These are phyloP conservation scores for Aphis craccivora DNA, from an alignment of 1,140 invertebrate genomes.

Conservation along the genomic window DNA sequence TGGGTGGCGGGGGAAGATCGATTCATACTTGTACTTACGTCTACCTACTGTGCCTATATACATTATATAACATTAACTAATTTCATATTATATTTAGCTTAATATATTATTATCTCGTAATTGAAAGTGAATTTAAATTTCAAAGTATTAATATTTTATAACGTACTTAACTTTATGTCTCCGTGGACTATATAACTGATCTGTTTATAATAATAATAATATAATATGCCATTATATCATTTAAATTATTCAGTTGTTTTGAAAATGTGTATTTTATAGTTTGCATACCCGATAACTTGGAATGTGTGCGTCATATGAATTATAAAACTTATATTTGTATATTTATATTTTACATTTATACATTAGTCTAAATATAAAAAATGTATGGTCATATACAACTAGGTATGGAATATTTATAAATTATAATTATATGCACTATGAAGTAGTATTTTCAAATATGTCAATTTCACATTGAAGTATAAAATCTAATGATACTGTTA, in stretches of 20 bases:
- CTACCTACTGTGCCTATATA: too few species aligned
- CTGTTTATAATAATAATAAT: background rate
- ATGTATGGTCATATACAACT: background rate
- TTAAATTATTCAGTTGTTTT: slow-evolving; percentile 8
- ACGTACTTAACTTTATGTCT: background rate
- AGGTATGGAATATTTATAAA: background rate
- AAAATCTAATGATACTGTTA: background rate
- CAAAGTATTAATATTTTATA: background rate
- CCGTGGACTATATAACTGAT: background rate
- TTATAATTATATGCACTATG: background rate
- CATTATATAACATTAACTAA: background rate
- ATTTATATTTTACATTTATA: slow-evolving; percentile 1
- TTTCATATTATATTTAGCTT: background rate
- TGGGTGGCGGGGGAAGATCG: too few species aligned
- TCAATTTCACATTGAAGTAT: background rate
- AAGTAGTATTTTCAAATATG: background rate
- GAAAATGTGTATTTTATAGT: background rate
- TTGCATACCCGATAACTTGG: background rate
- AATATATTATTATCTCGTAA: background rate
- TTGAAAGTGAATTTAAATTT: background rate
- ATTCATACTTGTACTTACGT: background rate
- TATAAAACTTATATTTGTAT: background rate
- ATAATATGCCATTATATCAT: background rate
- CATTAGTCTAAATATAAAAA: background rate
- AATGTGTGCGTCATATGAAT: background rate